Evolutionary conservation across 1,140 invertebrate species (phyloP), one percentile per base, ranked within the genome.

Genomic region (Hydropsyche tenuis): DNA sequence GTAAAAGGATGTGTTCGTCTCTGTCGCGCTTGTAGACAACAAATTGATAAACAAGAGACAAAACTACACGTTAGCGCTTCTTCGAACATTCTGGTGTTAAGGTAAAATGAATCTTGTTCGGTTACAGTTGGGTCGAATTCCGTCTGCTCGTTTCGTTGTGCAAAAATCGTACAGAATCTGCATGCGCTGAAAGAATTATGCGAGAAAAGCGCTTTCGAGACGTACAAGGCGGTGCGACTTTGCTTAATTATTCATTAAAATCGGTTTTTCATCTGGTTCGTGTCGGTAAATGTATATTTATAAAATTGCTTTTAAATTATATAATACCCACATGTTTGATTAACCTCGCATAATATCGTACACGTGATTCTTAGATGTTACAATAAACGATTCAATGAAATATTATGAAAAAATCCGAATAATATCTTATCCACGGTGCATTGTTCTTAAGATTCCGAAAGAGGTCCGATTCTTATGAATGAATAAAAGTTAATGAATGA

Each of bases 81-180:
- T 20, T 25, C 43, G 43, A 73, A 53, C 65, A n/a, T n/a, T n/a
- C n/a, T n/a, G n/a, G 65, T 63, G 74, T 75, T 70, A 70, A 75
- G 73, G 48, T 53, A 77, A 77, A 74, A 73, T 73, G 72, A 73
- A 71, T 72, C 75, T 63, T 76, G 71, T 72, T 69, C 64, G 23
- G 53, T 27, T 12, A 11, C 65, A 60, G 43, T 42, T 60, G n/a
- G 16, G 72, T 14, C 6, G 25, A 25, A 42, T 46, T 20, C 20
- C 20, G 23, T 27, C 45, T 20, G 66, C 42, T 7, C 37, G 45
- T 20, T 16, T 18, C n/a, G 6, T 51, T n/a, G 69, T 46, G 37
- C 69, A 48, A 77, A 76, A 77, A 77, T 74, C 43, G 68, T 37
- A 20, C 60, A 76, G 62, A 77, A 70, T 72, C 73, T 76, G 75